These are phyloP conservation scores for Corydoras maculifer DNA, from an alignment of 2,113 vertebrate species.

Conservation along the genomic window DNA sequence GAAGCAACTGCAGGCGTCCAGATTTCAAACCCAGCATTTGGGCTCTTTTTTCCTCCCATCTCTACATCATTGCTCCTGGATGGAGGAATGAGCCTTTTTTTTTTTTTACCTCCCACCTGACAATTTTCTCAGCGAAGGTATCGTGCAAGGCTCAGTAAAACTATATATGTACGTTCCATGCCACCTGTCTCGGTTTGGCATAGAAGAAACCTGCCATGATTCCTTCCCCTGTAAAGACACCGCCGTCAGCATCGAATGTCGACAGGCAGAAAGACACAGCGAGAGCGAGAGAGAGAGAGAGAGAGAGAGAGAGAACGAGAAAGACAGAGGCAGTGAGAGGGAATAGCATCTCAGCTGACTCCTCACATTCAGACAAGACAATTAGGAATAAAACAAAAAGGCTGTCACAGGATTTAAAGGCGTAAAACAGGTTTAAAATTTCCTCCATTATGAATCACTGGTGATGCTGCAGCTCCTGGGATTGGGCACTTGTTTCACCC, in stretches of 20 bases:
- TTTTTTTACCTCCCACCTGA: conserved; percentile 17
- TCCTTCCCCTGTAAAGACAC: conserved; percentile 39
- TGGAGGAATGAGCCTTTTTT: conserved; percentile 8
- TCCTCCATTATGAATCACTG: conserved; percentile 51
- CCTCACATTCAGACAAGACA: conserved; percentile 52
- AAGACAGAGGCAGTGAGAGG: conserved; percentile 23
- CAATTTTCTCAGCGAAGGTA: conserved; percentile 18
- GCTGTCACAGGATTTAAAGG: conserved; percentile 49
- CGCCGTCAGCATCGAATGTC: conserved; percentile 58
- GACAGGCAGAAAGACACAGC: conserved; percentile 29
- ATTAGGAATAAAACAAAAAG: conserved; percentile 60
- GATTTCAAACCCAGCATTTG: neutral
- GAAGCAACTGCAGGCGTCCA: neutral
- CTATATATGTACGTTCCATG: conserved; percentile 19
- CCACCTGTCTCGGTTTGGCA: conserved; percentile 35
- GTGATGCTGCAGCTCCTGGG: conserved; percentile 51
- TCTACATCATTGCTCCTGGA: conserved; percentile 18
- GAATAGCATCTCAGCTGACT: conserved; percentile 46
- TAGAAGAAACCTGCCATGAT: conserved; percentile 30
- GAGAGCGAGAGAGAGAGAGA: conserved; percentile 9
- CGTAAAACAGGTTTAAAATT: conserved; percentile 63
- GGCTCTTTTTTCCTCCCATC: neutral
- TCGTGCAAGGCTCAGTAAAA: conserved; percentile 9
- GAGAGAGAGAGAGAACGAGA: neutral
- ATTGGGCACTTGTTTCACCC: conserved; percentile 42